Evolutionary conservation across 1,140 invertebrate genomes (phyloP).

Genomic region (Cardiocondyla obscurior): DNA sequence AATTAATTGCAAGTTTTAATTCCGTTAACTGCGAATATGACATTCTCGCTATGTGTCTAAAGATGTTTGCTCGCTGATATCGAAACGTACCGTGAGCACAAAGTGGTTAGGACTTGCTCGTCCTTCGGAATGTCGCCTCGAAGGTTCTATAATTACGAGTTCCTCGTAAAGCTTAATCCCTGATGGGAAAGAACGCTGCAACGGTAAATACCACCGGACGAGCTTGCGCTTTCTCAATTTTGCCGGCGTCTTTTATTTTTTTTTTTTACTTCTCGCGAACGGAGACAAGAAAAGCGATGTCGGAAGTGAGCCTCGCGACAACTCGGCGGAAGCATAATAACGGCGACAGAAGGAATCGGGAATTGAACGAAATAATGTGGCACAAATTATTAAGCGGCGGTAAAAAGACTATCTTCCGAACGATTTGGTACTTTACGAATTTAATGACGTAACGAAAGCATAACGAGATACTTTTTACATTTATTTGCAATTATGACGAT

Average conservation of each 20-base stretch:
- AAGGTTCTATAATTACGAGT: slow-evolving; percentile 58
- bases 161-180: slow-evolving; percentile 51
- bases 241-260: slow-evolving; percentile 14
- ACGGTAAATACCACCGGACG: slow-evolving; percentile 28
- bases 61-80: background rate
- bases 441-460: background rate
- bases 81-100: background rate
- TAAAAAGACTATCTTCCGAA: background rate
- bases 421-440: background rate
- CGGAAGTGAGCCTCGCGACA: slow-evolving; percentile 8
- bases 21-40: background rate
- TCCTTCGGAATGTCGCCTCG: slow-evolving; percentile 30
- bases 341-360: background rate
- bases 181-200: slow-evolving; percentile 44
- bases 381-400: slow-evolving; percentile 18
- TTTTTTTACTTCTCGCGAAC: background rate
- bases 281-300: background rate
- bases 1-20: slow-evolving; percentile 1
- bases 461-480: background rate
- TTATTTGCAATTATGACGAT: background rate
- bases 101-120: slow-evolving; percentile 1
- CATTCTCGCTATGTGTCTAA: background rate
- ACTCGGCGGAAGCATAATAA: slow-evolving; percentile 3
- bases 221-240: slow-evolving; percentile 29
- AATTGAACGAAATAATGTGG: slow-evolving; percentile 13